A percentile compares a stretch with the other conserved stretches of the same genome.
Conservation (phyloP, 2,888 invertebrate species). For the Andrena minutula region DNA sequence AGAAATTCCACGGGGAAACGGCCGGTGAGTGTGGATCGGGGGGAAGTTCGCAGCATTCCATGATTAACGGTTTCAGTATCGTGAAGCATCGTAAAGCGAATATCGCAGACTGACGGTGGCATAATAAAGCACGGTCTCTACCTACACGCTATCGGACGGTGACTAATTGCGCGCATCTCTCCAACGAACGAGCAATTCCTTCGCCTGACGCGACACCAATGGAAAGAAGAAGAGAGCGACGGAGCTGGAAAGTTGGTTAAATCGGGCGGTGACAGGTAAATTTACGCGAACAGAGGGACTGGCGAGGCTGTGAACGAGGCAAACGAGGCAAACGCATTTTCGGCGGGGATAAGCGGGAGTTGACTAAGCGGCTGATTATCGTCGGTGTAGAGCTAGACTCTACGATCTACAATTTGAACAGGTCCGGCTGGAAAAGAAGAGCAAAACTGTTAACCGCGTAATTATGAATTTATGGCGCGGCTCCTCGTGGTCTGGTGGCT, state of each 20-base stretch:
- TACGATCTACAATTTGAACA: slow-evolving; percentile 3
- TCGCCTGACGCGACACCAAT: background rate
- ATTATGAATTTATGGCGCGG: slow-evolving; percentile 56
- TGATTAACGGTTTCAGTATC: too few relatives aligned
- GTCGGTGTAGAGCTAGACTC: slow-evolving; percentile 1
- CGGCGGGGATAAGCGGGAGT: slow-evolving; percentile 28
- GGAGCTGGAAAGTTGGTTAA: slow-evolving; percentile 1
- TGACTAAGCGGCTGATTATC: slow-evolving; percentile 37
- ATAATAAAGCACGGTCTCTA: background rate
- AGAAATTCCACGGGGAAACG: slow-evolving; percentile 49
- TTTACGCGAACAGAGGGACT: slow-evolving; percentile 17
- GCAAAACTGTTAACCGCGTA: slow-evolving; percentile 25
- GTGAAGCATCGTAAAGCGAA: too few relatives aligned
- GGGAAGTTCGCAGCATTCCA: too few relatives aligned
- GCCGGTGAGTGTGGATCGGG: slow-evolving; percentile 28
- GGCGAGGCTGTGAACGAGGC: background rate
- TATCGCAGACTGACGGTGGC: too few relatives aligned
- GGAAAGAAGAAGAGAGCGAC: background rate
- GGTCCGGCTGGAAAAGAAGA: slow-evolving; percentile 18
- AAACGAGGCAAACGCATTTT: slow-evolving; percentile 29
- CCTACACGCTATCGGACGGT: background rate
- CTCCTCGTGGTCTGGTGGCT: slow-evolving; percentile 54
- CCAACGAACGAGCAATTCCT: background rate
- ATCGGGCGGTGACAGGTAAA: slow-evolving; percentile 16
- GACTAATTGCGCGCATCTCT: slow-evolving; percentile 11